Evolutionary conservation across 2,113 vertebrate genomes (phyloP), one percentile per base, ranked within the genome.

Genomic region (Grallaria varia): DNA sequence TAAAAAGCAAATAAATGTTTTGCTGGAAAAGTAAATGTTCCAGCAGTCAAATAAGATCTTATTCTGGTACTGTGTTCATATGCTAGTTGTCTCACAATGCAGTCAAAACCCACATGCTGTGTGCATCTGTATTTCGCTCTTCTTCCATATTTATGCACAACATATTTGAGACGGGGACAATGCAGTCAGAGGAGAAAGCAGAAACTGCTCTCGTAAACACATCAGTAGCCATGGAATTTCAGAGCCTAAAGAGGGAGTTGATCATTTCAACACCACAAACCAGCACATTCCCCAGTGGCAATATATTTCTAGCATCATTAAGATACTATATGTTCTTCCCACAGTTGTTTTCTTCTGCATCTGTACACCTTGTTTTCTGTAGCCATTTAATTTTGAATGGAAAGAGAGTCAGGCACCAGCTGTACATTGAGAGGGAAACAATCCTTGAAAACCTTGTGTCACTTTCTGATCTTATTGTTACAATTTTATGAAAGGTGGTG

Each of bases 171-270:
- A 75, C 1, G 59, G 18, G 45, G 58, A 62, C 80, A 89, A 45
- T 35, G 39, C 52, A 74, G 59, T 76, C 68, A 73, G n/a, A 77
- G 45, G 23, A 90, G 52, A 80, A 49, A 90, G 49, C 30, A 88
- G 73, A 93, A 86, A 87, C 31, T 64, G 55, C 47, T 90, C 63
- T 58, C 66, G 37, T 73, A 95, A 95, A 84, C 63, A 86, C 25
- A 89, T 68, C 77, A 82, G 64, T 59, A 95, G 80, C 58, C 77
- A 71, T 68, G 56, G 71, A 94, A 91, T 95, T 91, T 94, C 53
- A 90, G 68, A 89, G 37, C 39, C 52, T 79, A 59, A 83, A 89
- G 67, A 89, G 31, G 83, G n/a, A 87, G 52, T 10, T 85, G 62
- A 93, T 92, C 7, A 63, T 89, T 89, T 80, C 68, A 90, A 17